Evolutionary conservation across 1,140 invertebrate species (phyloP), one percentile per base, ranked within the genome.

Genomic region (Lasioglossum baleicum): DNA sequence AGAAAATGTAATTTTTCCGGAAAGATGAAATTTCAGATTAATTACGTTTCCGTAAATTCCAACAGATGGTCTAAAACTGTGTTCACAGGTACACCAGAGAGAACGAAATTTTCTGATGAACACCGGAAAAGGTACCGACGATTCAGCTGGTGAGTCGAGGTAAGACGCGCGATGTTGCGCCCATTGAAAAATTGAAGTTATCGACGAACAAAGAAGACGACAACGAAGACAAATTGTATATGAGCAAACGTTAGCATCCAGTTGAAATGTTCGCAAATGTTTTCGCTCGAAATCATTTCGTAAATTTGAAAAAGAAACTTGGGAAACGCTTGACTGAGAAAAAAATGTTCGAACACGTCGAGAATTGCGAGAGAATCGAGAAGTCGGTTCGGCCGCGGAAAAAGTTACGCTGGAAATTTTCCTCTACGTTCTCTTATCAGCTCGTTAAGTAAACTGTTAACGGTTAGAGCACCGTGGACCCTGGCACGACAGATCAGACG

Each of bases 371-470:
- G 51, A 53, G 51, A 53, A 10, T 53, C 56, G 6, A n/a, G 1
- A 17, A 53, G 2, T 53, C 51, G 11, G 3, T 20, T 56, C 17
- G 70, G n/a, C 35, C 44, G 53, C 40, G n/a, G 42, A 64, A 51
- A 74, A 79, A 80, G 64, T 22, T 7, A 3, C 40, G 61, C 20
- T 80, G 78, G 78, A 68, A 80, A 80, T 80, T 80, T 80, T 80
- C 78, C 78, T 67, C 64, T 60, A 63, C 71, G 53, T 64, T 67
- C 71, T 80, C 71, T 80, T 80, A 80, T 80, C 78, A 75, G 17
- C 42, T 67, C 71, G 78, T 65, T 74, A 53, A 68, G 72, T 68
- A 80, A 80, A 80, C 78, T 67, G 78, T 80, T 68, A 75, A 68
- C 40, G 53, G 53, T 74, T 78, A 78, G 75, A 71, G 60, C 58